phyloP scores from a whole-genome alignment of 2,797 vertebrate species.

The Thunnus albacares region DNA sequence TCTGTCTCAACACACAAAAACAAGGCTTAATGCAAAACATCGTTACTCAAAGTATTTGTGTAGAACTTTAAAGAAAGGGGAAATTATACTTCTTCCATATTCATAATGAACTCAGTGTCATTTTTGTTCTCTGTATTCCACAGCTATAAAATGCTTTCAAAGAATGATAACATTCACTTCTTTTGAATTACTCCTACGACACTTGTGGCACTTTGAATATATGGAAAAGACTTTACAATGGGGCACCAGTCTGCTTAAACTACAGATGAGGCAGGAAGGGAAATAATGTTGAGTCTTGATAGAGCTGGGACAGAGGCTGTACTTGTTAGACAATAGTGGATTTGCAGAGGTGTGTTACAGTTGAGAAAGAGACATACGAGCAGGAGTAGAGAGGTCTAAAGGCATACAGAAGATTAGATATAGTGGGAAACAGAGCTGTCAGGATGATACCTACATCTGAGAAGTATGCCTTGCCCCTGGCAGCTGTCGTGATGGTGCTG shows the following conservation, averaged over 20 bases:
- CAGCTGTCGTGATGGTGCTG: conserved; percentile 36
- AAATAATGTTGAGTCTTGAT: conserved; percentile 36
- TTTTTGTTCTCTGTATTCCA: not conserved
- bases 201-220: conserved; percentile 71
- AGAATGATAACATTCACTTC: conserved; percentile 65
- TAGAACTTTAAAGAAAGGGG: not conserved
- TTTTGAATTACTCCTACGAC: conserved; percentile 26
- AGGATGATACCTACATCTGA: conserved; percentile 41
- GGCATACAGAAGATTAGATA: not conserved
- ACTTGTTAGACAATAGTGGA: conserved; percentile 29
- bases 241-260: conserved; percentile 33
- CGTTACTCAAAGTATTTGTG: not conserved
- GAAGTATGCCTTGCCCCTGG: conserved; percentile 17
- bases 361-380: not conserved
- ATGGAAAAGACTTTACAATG: conserved; percentile 74
- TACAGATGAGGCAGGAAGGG: conserved; percentile 41
- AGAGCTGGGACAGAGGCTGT: conserved; percentile 39
- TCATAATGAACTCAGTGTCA: not conserved
- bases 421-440: not conserved
- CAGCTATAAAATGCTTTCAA: conserved; percentile 34
- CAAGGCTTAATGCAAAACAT: not conserved
- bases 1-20: not conserved
- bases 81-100: not conserved
- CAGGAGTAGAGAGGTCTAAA: not conserved
- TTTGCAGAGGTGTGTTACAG: not conserved